Percentiles rank a stretch among this genome's conserved stretches.
These are phyloP conservation scores for Pyrrhosoma nymphula DNA, from an alignment of 2,888 invertebrate species.

Conservation along the genomic window DNA sequence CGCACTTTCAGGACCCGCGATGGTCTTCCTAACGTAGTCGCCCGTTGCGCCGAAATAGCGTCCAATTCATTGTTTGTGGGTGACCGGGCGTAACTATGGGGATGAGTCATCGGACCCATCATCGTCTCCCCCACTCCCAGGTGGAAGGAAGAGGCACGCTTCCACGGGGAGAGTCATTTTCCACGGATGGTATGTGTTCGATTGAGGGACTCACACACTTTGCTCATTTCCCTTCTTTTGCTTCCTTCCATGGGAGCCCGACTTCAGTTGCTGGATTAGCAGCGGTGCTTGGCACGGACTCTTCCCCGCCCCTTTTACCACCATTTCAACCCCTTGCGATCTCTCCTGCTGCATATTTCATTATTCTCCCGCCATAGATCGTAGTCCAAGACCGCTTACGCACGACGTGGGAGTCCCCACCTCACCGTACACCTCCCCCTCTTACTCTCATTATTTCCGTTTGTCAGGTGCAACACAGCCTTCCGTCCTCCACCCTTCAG, in stretches of 20 bases:
- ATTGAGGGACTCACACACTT: background rate
- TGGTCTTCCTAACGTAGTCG: background rate
- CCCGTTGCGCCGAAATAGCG: background rate
- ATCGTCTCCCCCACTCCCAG: background rate
- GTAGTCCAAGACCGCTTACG: background rate
- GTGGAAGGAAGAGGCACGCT: background rate
- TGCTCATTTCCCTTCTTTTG: background rate
- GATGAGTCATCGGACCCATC: background rate
- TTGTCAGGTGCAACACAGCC: background rate
- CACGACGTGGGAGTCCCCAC: background rate
- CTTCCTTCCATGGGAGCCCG: background rate
- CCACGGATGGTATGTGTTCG: background rate
- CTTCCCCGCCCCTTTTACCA: background rate
- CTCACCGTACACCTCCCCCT: background rate
- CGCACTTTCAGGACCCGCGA: background rate
- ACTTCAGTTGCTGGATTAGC: background rate
- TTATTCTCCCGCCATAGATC: slow-evolving; percentile 8
- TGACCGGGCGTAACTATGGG: slow-evolving; percentile 19
- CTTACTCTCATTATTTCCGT: slow-evolving; percentile 12
- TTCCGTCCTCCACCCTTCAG: background rate
- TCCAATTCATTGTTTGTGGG: background rate
- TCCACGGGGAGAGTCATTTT: background rate
- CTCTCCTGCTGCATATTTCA: background rate
- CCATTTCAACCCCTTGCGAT: no score
- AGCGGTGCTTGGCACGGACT: slow-evolving; percentile 2